These are phyloP conservation scores for Bungarus multicinctus DNA, from an alignment of 2,113 vertebrate species.

Conservation along the genomic window DNA sequence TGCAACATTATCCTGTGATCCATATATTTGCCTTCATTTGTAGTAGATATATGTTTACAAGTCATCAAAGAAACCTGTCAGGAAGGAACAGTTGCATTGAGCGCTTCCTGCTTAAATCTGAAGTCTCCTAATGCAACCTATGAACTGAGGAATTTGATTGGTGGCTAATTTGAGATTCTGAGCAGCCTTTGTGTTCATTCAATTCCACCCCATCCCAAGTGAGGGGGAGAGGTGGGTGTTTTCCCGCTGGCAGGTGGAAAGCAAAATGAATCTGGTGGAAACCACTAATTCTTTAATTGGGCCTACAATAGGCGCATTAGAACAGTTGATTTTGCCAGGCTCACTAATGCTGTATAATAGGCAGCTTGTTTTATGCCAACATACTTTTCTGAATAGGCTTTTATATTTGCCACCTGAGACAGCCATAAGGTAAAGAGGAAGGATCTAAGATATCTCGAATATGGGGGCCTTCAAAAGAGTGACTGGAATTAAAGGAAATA, in stretches of 20 bases:
- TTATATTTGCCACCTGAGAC: neutral
- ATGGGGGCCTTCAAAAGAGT: neutral
- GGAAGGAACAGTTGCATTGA: neutral
- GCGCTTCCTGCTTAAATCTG: neutral
- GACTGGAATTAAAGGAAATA: neutral
- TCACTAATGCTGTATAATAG: neutral
- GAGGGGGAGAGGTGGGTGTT: neutral
- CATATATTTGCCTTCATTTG: too few relatives aligned
- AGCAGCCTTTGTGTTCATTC: neutral
- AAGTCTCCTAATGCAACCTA: neutral
- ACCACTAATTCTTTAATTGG: neutral
- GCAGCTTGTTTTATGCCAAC: neutral
- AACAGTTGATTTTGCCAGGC: neutral
- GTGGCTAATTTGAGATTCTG: neutral
- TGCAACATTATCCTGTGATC: too few relatives aligned
- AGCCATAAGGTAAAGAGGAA: neutral
- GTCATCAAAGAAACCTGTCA: neutral
- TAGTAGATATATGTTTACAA: neutral
- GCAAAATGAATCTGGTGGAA: neutral
- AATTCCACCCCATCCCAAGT: neutral
- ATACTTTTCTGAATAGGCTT: neutral
- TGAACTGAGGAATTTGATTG: neutral
- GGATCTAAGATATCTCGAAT: neutral
- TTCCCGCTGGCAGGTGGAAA: neutral
- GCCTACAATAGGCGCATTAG: neutral